Evolutionary conservation across 2,888 invertebrate species (phyloP).

Genomic region (Gibbula magus): DNA sequence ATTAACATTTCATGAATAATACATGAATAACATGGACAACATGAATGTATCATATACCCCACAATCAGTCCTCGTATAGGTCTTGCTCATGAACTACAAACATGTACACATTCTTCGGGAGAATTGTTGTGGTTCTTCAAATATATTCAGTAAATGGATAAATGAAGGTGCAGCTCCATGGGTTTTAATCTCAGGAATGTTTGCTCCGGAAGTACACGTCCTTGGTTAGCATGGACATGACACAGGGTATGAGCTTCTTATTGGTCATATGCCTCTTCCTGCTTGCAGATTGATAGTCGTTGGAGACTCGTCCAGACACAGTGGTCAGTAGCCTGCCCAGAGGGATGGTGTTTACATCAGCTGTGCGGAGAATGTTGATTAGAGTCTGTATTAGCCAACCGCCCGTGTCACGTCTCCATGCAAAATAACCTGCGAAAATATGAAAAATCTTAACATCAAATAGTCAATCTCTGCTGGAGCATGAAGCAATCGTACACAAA

Average conservation of each 20-base stretch:
- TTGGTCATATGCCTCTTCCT: constrained; percentile 39
- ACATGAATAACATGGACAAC: too few relatives aligned
- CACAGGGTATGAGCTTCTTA: constrained; percentile 53
- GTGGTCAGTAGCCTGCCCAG: constrained; percentile 42
- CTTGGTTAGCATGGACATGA: constrained; percentile 53
- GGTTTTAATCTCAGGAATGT: not conserved
- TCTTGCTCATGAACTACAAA: too few relatives aligned
- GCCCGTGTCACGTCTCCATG: constrained; percentile 54
- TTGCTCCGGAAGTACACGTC: constrained; percentile 47
- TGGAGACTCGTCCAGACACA: constrained; percentile 43
- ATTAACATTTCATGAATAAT: too few relatives aligned
- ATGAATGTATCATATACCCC: too few relatives aligned
- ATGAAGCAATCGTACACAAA: too few relatives aligned
- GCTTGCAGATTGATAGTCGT: constrained; percentile 42
- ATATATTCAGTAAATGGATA: too few relatives aligned
- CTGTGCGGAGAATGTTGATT: constrained; percentile 38
- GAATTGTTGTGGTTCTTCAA: too few relatives aligned
- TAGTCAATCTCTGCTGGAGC: too few relatives aligned
- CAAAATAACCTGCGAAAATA: constrained; percentile 48
- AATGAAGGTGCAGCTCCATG: too few relatives aligned
- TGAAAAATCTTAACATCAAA: too few relatives aligned
- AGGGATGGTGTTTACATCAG: constrained; percentile 29
- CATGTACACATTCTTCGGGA: too few relatives aligned
- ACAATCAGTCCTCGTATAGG: too few relatives aligned
- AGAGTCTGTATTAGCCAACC: constrained; percentile 54